phyloP scores from a whole-genome alignment of 2,888 invertebrate genomes.

The Sminthurinus aureus region DNA sequence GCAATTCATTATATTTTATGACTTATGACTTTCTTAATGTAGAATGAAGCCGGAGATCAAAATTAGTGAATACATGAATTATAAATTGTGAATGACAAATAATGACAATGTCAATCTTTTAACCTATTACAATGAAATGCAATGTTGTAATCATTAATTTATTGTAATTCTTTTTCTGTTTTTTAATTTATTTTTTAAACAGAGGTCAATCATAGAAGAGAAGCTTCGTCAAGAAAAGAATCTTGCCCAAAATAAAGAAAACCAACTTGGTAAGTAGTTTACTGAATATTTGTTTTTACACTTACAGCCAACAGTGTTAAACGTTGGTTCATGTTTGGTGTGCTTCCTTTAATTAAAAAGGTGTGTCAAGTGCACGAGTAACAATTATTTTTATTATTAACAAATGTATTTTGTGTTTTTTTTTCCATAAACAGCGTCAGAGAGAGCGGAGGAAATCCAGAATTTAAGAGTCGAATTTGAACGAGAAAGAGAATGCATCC shows the following conservation, averaged over 20 bases:
- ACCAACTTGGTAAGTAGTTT: constrained; percentile 20
- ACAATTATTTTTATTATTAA: neutral
- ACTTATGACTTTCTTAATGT: neutral
- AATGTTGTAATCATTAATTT: too few species aligned
- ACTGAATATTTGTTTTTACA: neutral
- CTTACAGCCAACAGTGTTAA: neutral
- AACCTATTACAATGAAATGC: too few species aligned
- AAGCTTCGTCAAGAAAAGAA: constrained; percentile 6
- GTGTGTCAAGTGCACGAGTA: neutral
- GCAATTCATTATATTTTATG: neutral
- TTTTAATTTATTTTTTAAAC: constrained; percentile 17
- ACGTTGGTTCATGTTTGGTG: neutral
- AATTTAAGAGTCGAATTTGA: constrained; percentile 35
- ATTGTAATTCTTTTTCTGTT: too few species aligned
- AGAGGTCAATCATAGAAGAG: constrained; percentile 20
- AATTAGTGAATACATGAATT: neutral
- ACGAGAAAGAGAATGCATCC: constrained; percentile 34
- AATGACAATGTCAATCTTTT: neutral
- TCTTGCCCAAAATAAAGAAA: constrained; percentile 12
- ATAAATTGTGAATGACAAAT: neutral
- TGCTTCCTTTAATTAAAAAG: neutral
- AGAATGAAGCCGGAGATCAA: neutral
- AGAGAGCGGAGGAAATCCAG: constrained; percentile 24
- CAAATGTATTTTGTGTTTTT: neutral
- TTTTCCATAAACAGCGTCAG: constrained; percentile 20